Evolutionary conservation across 2,797 vertebrate genomes (phyloP).

Genomic region (Loriculus beryllinus): DNA sequence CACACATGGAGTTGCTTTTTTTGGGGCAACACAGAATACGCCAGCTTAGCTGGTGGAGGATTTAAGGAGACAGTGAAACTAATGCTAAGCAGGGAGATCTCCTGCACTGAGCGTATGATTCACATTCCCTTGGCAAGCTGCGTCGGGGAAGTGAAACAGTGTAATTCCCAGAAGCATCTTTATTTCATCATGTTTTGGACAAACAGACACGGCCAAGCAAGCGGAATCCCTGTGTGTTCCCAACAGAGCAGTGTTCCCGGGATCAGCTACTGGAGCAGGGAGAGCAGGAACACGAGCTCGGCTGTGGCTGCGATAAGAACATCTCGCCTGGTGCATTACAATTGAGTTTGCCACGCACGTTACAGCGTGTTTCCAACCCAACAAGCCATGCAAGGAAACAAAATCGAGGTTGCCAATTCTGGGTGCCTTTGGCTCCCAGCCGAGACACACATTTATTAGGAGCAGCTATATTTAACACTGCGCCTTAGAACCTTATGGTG

Average conservation of each 20-base stretch:
- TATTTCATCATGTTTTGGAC: background rate
- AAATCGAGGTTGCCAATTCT: background rate
- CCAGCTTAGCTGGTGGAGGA: background rate
- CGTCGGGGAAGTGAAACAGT: background rate
- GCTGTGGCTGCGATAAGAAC: background rate
- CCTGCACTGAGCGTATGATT: conserved; percentile 9
- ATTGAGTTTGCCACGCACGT: background rate
- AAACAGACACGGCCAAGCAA: background rate
- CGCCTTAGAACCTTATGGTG: background rate
- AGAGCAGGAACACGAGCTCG: background rate
- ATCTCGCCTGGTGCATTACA: background rate
- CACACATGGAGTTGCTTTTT: conserved; percentile 54
- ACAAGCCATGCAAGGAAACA: background rate
- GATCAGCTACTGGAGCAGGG: background rate
- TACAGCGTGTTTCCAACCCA: background rate
- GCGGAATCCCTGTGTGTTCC: background rate
- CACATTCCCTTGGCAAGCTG: conserved; percentile 37
- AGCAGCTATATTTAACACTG: background rate
- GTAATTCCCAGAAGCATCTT: conserved; percentile 10
- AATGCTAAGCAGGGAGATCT: conserved; percentile 12
- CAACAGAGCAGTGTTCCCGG: background rate
- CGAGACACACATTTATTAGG: conserved; percentile 10
- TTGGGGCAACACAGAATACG: background rate
- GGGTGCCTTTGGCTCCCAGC: background rate
- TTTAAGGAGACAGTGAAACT: background rate